Base-by-base conservation (phyloP, 2,113 vertebrate species). In the Crypturellus undulatus region DNA sequence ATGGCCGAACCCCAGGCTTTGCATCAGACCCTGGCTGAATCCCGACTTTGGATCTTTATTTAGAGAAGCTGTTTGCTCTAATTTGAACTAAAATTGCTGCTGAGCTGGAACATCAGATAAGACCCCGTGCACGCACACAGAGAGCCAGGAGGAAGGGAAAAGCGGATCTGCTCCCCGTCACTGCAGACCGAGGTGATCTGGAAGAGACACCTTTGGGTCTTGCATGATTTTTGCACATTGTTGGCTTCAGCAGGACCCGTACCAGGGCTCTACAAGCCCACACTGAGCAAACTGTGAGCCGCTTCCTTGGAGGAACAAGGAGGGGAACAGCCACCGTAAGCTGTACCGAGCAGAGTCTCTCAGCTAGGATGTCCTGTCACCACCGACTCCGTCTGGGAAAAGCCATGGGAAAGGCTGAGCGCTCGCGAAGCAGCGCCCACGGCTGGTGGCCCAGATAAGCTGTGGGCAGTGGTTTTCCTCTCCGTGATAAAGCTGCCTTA, bases 61-160 rank as follows among this genome's bases (percentile, higher is more conserved):
- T 94, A 79, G 82, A 92, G 63, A 51, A 90, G 20, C 24, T 0
- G 0, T 65, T 92, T 79, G 11, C 79, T 81, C 72, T 79, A 90
- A 81, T 25, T 71, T 43, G 72, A 92, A n/a, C 49, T 79, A 69
- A 51, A 58, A 12, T 76, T 32, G 8, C 8, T 45, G 40, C 80
- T 89, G 62, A 12, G 30, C 7, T 49, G 24, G 77, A 94, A 83
- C n/a, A 21, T 51, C 49, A 68, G 58, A 64, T 49, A 32, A 73
- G 45, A 19, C 45, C 45, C 45, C 7, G 45, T 0, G 0, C 8
- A 14, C 9, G 30, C 0, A 0, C 24, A 30, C 12, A 6, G 54
- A 47, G 28, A 36, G 26, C 24, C 45, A 7, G n/a, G 73, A 92
- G 20, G 32, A 65, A 49, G 7, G 5, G 12, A 21, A 6, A 78